These are phyloP conservation scores for Pseudochaenichthys georgianus DNA, from an alignment of 2,797 vertebrate genomes.

Conservation along the genomic window DNA sequence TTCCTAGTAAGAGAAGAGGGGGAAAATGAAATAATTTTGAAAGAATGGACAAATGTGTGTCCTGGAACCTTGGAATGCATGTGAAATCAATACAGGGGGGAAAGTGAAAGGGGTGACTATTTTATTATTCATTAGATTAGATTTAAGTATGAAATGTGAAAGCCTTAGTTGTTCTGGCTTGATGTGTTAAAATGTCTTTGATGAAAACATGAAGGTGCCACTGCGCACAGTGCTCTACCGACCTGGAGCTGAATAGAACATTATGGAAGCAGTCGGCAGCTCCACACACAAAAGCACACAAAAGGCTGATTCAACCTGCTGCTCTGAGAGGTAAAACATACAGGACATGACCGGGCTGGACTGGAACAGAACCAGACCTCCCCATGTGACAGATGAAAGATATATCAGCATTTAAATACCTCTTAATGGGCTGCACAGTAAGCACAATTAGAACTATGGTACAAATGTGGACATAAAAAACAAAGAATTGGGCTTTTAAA, in stretches of 20 bases:
- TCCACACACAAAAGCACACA: constrained; percentile 61
- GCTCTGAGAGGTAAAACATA: constrained; percentile 46
- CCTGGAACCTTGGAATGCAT: constrained; percentile 59
- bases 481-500: constrained; percentile 21
- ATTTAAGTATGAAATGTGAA: constrained; percentile 70
- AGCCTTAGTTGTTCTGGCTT: constrained; percentile 57
- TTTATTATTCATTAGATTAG: constrained; percentile 60
- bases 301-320: constrained; percentile 67
- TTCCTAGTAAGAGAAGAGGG: constrained; percentile 29
- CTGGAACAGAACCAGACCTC: constrained; percentile 25
- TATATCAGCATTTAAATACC: constrained; percentile 21
- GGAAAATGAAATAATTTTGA: constrained; percentile 47
- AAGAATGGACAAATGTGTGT: constrained; percentile 61
- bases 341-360: constrained; percentile 31
- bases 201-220: constrained; percentile 65
- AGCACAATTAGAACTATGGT: constrained; percentile 17
- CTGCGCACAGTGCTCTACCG: constrained; percentile 36
- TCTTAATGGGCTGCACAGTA: constrained; percentile 12
- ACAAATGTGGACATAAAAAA: constrained; percentile 15
- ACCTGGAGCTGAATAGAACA: constrained; percentile 70
- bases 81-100: constrained; percentile 67
- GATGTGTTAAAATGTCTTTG: constrained; percentile 67
- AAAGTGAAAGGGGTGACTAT: constrained; percentile 47
- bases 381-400: constrained; percentile 39
- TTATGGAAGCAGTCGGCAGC: constrained; percentile 54